Conservation (phyloP, 2,113 vertebrate species). For the Pangasianodon hypophthalmus region DNA sequence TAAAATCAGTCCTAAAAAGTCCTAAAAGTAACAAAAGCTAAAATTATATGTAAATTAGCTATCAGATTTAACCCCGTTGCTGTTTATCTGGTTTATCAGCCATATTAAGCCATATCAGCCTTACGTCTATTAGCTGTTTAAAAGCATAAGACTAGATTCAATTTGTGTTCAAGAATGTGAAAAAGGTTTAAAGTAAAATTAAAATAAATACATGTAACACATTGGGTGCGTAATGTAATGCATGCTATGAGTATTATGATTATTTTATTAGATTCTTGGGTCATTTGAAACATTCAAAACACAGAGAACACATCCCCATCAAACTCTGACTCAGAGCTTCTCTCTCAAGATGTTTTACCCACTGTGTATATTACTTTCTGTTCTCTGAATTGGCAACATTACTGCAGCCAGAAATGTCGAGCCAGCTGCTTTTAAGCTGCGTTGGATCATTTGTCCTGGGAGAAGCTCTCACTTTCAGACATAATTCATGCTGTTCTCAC, state of each 20-base stretch:
- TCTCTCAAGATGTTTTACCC: not conserved
- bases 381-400: not conserved
- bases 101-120: too few species aligned
- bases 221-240: not conserved
- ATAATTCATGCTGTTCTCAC: not conserved
- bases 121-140: not conserved
- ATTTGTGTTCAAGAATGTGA: not conserved
- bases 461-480: conserved; percentile 9
- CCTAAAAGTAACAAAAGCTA: too few species aligned
- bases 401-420: not conserved
- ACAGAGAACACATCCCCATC: not conserved
- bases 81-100: too few species aligned
- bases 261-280: not conserved
- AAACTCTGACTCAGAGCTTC: not conserved
- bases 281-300: not conserved
- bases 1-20: too few species aligned
- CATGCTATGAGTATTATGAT: not conserved
- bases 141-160: not conserved
- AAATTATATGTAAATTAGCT: too few species aligned
- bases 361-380: not conserved
- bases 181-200: not conserved
- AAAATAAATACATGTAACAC: not conserved
- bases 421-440: not conserved
- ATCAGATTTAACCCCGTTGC: too few species aligned
- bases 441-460: not conserved